phyloP scores from a whole-genome alignment of 2,888 invertebrate genomes.

The Epinotia bilunana region DNA sequence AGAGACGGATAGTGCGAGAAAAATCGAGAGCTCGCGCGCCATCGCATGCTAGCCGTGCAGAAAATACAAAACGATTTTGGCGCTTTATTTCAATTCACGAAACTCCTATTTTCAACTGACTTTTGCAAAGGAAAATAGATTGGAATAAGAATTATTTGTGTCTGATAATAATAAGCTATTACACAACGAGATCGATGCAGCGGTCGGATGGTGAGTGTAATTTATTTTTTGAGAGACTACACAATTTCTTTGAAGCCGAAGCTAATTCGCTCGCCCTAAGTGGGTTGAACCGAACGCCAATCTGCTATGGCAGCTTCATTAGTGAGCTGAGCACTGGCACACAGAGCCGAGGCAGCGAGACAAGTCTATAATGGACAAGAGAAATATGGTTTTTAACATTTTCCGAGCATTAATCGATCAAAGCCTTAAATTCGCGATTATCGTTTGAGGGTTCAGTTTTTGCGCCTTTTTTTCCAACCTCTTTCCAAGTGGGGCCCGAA shows the following conservation, averaged over 20 bases:
- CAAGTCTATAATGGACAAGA: constrained; percentile 13
- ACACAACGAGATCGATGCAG: constrained; percentile 12
- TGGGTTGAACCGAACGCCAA: constrained; percentile 42
- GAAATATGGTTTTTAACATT: not conserved
- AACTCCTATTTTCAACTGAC: too few species aligned
- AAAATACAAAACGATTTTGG: too few species aligned
- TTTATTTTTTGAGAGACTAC: constrained; percentile 16
- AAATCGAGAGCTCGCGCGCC: too few species aligned
- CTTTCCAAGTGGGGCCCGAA: too few species aligned
- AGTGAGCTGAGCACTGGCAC: constrained; percentile 25
- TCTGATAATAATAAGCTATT: constrained; percentile 16
- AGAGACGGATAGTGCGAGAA: too few species aligned
- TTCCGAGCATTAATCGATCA: not conserved
- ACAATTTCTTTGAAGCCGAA: constrained; percentile 33
- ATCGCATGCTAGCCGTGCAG: too few species aligned
- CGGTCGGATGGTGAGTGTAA: constrained; percentile 23
- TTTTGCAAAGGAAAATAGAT: too few species aligned
- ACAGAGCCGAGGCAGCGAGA: constrained; percentile 28
- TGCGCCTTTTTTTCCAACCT: too few species aligned
- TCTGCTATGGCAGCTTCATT: constrained; percentile 44
- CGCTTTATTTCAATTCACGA: not conserved
- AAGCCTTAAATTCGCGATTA: not conserved
- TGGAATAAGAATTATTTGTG: not conserved
- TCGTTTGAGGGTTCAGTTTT: not conserved
- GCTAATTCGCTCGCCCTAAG: constrained; percentile 36